A percentile compares a stretch with the other conserved stretches of the same genome.
These are phyloP conservation scores for Gouania willdenowi DNA, from an alignment of 2,797 vertebrate species.

Conservation along the genomic window DNA sequence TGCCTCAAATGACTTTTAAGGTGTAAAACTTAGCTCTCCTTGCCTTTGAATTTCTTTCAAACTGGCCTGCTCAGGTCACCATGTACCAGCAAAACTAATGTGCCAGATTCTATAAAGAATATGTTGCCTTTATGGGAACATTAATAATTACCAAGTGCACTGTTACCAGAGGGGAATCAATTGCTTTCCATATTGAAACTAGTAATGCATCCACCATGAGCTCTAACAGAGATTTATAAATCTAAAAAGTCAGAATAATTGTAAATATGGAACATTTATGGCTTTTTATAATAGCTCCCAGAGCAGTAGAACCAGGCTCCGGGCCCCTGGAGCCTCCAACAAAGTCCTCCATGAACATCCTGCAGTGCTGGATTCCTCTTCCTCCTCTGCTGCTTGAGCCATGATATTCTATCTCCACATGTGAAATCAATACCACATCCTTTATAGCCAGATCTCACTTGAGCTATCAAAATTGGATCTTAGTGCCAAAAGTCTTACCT, in stretches of 20 bases:
- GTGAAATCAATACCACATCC: conserved; percentile 75
- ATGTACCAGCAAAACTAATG: conserved; percentile 37
- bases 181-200: conserved; percentile 63
- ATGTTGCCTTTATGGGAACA: conserved; percentile 53
- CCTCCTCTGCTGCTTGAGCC: conserved; percentile 35
- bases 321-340: conserved; percentile 35
- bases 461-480: conserved; percentile 69
- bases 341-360: conserved; percentile 56
- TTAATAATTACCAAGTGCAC: conserved; percentile 69
- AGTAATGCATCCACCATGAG: conserved; percentile 67
- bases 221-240: conserved; percentile 71
- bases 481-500: conserved; percentile 65
- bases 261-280: conserved; percentile 71
- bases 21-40: conserved; percentile 3
- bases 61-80: conserved; percentile 42
- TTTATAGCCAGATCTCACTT: conserved; percentile 71
- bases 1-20: conserved; percentile 6
- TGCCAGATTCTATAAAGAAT: conserved; percentile 63
- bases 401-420: conserved; percentile 61
- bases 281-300: conserved; percentile 69
- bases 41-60: conserved; percentile 41
- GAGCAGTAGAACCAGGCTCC: conserved; percentile 40
- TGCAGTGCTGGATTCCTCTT: conserved; percentile 31
- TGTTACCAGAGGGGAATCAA: conserved; percentile 55
- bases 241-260: conserved; percentile 70